Evolutionary conservation across 2,888 invertebrate species (phyloP).

Genomic region (Eupithecia vulgata): DNA sequence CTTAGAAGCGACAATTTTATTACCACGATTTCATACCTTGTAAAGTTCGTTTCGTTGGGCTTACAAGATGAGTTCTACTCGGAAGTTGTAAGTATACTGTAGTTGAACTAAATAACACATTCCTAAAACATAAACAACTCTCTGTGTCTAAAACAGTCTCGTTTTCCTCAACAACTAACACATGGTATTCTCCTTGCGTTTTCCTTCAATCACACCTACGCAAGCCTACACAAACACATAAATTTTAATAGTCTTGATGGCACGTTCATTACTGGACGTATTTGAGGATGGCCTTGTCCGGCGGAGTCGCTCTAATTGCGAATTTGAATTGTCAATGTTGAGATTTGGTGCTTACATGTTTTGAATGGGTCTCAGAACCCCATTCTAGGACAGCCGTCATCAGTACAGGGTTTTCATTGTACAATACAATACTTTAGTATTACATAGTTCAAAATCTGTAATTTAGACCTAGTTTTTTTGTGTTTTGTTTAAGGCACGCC

Average conservation of each 20-base stretch:
- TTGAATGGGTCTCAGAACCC: not conserved
- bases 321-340: slow-evolving; percentile 6
- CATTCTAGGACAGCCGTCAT: not conserved
- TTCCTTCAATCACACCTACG: slow-evolving; percentile 31
- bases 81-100: not conserved
- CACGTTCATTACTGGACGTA: slow-evolving; percentile 30
- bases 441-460: no score
- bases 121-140: slow-evolving; percentile 4
- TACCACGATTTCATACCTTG: no score
- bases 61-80: not conserved
- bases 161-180: slow-evolving; percentile 11
- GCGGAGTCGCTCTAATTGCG: not conserved
- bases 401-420: not conserved
- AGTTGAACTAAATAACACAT: not conserved
- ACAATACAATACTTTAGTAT: no score
- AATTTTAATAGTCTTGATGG: slow-evolving; percentile 37
- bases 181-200: slow-evolving; percentile 15
- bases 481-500: no score
- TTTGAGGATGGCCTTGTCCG: slow-evolving; percentile 17
- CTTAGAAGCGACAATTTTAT: no score
- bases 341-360: not conserved
- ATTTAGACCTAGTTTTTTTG: no score
- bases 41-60: no score
- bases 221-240: slow-evolving; percentile 29
- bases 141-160: slow-evolving; percentile 2